Evolutionary conservation across 2,888 invertebrate species (phyloP), one percentile per base, ranked within the genome.

Genomic region (Coelinius sp.): DNA sequence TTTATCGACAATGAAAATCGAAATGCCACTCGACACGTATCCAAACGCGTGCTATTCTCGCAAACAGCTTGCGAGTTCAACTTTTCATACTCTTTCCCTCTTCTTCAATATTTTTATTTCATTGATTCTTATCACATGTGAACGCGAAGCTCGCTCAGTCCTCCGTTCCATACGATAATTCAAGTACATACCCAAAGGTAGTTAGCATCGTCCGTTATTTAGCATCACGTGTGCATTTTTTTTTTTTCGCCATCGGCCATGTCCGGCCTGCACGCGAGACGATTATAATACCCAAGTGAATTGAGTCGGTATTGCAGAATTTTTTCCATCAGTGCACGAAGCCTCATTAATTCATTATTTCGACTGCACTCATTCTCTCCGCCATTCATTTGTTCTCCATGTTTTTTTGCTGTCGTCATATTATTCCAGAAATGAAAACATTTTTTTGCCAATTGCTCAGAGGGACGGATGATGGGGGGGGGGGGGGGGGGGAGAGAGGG

Each of bases 271-370:
- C 67, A 67, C 67, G 67, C 67, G 35, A 65, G 59, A 63, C 63
- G 41, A 63, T 63, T 63, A 63, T 63, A 59, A 20, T 35, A 31
- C 35, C 64, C 22, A 56, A 59, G 25, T 17, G 72, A 68, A 65
- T 69, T 65, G 46, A 65, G 68, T 73, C 72, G 64, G 59, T 68
- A 59, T 53, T 49, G 64, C 64, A 64, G 46, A 31, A 46, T 56
- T 68, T 56, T 65, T 66, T 71, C 62, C 8, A 56, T 63, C 41
- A 22, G 22, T n/a, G 25, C 41, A 63, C 24, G 41, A 41, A 41
- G 63, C n/a, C 38, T 63, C 41, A 63, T 63, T 63, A 41, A 63
- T 41, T 63, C 41, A 24, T 63, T 63, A 35, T 63, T 63, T 63
- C 14, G 22, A 63, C 38, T 67, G 3, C 17, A 25, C 41, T 49